Conservation (phyloP, 30 jellyfish, hydroid and myxozoan species). For the Aurelia sp. region DNA sequence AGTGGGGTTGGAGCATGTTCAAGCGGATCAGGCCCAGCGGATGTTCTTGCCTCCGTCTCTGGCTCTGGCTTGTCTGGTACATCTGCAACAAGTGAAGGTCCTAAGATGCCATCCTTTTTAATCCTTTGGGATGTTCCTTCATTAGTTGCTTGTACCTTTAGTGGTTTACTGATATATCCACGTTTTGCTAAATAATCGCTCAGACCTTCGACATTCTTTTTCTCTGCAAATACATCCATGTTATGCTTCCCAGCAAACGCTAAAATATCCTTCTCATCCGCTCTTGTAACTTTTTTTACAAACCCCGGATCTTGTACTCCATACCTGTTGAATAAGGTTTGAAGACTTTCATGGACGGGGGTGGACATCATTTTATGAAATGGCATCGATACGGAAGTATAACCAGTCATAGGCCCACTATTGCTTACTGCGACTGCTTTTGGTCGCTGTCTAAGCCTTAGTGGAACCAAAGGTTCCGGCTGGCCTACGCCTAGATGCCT, state of each 20-base stretch:
- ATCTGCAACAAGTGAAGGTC: slow-evolving; percentile 34
- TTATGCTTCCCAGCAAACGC: slow-evolving; percentile 69
- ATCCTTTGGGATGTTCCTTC: slow-evolving; percentile 46
- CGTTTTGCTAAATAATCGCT: slow-evolving; percentile 56
- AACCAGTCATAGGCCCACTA: slow-evolving; percentile 61
- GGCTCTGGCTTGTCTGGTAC: slow-evolving; percentile 32
- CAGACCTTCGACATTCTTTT: slow-evolving; percentile 52
- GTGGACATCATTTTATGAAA: slow-evolving; percentile 24
- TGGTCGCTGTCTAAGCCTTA: slow-evolving; percentile 7
- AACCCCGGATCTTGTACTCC: slow-evolving; percentile 72
- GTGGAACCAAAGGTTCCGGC: slow-evolving; percentile 35
- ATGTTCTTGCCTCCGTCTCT: slow-evolving; percentile 43
- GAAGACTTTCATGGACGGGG: slow-evolving; percentile 62
- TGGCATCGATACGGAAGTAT: slow-evolving; percentile 63
- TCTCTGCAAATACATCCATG: slow-evolving; percentile 73
- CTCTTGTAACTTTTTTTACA: slow-evolving; percentile 55
- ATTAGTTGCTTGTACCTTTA: slow-evolving; percentile 9
- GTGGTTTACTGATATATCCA: slow-evolving; percentile 18
- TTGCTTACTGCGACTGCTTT: slow-evolving; percentile 33
- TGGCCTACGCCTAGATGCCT: slow-evolving; percentile 34
- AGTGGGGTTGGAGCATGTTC: slow-evolving; percentile 59
- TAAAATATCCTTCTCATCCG: slow-evolving; percentile 66
- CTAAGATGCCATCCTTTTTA: slow-evolving; percentile 40
- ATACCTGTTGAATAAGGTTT: slow-evolving; percentile 14
- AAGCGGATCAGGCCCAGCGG: slow-evolving; percentile 68